Percentiles rank a stretch among this genome's conserved stretches.
Conservation (phyloP, 1,140 invertebrate species). For the Scaptomyza graminum region DNA sequence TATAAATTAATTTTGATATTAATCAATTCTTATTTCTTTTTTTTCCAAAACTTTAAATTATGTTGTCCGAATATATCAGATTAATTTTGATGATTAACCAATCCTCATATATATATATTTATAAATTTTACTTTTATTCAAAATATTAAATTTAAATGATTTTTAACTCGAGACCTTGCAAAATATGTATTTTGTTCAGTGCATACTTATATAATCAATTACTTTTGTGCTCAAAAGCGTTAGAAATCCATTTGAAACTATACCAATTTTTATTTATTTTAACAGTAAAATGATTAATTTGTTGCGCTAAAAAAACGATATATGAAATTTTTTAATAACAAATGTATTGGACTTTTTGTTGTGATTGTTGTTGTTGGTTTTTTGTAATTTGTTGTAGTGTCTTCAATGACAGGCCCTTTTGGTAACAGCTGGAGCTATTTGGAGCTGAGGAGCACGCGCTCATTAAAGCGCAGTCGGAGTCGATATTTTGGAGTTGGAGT, state of each 20-base stretch:
- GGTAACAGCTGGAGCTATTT: conserved; percentile 70
- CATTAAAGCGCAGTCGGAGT: conserved; percentile 61
- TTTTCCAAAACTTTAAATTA: too few species aligned
- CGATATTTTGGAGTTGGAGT: conserved; percentile 11
- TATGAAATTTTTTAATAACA: conserved; percentile 21
- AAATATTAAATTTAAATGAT: too few species aligned
- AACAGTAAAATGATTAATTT: conserved; percentile 76
- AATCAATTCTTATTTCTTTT: too few species aligned
- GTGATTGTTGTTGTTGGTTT: conserved; percentile 5
- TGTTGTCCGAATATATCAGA: too few species aligned
- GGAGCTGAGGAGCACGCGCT: conserved; percentile 68
- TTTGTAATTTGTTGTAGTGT: conserved; percentile 6
- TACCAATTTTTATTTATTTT: conserved; percentile 80
- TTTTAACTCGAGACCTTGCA: background rate
- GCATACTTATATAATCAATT: conserved; percentile 71
- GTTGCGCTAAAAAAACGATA: conserved; percentile 57
- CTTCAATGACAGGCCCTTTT: conserved; percentile 73
- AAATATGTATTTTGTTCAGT: conserved; percentile 34
- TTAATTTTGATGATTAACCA: too few species aligned
- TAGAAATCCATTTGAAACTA: conserved; percentile 68
- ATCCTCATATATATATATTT: too few species aligned
- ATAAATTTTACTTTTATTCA: too few species aligned
- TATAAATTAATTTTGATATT: too few species aligned
- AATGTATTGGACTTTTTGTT: conserved; percentile 8
- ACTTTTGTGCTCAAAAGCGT: conserved; percentile 52